Base-by-base conservation (phyloP, 1,140 invertebrate species). In the Drosophila fuyamai region DNA sequence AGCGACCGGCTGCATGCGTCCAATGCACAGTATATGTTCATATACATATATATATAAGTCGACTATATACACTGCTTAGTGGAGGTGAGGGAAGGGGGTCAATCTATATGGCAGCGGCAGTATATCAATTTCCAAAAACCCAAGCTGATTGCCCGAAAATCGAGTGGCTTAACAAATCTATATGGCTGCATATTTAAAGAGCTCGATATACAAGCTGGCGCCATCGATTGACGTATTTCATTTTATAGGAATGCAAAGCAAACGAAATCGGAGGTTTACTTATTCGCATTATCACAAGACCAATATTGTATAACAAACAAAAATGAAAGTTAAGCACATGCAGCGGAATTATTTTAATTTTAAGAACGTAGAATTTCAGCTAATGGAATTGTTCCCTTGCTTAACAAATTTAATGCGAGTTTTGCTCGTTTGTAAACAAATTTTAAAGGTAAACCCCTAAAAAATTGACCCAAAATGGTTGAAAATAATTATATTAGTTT, bases 181-280 rank as follows among this genome's bases (percentile, higher is more conserved):
- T 71, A 71, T 71, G 67, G 44, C 53, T 50, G 51, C 68, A 50
- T 72, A 71, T 72, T 72, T 58, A 32, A 50, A 58, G 66, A 71
- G 71, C 38, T 72, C 66, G 44, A 72, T 72, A 71, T 71, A 54
- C 68, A 50, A 23, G 68, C 43, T 58, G 66, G 51, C 68, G 68
- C 68, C 66, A 27, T 66, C 66, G 65, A 71, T 72, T 72, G 68
- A 72, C 68, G 68, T 71, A 71, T 18, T 71, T 58, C 66, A n/a
- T 14, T 32, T 32, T 8, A 32, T 8, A 12, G 14, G 46, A 68
- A 48, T 70, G 51, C 67, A 23, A 57, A 35, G 51, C 67, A 35
- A 57, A 48, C 27, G 51, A 46, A 71, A 57, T 36, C 36, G 27
- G 43, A 57, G 23, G 27, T 65, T 18, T 72, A 38, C 72, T 57